A percentile compares a stretch with the other conserved stretches of the same genome.
Conservation (phyloP, 2,113 vertebrate species). For the Sisor rabdophorus region DNA sequence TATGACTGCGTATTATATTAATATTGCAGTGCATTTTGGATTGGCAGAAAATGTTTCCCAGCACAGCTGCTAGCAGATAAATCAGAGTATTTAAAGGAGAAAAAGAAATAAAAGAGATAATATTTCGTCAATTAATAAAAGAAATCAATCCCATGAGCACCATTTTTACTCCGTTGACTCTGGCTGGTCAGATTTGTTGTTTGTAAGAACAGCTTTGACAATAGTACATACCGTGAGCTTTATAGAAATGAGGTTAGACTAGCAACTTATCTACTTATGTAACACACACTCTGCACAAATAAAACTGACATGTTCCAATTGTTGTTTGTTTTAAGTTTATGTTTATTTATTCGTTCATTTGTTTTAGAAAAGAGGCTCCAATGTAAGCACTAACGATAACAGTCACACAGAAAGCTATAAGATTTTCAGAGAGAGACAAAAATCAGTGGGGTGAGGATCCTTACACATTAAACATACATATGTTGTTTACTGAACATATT, state of each 20-base stretch:
- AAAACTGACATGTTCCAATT: background rate
- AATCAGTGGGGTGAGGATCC: background rate
- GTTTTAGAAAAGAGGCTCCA: background rate
- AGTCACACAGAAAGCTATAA: background rate
- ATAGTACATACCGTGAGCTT: background rate
- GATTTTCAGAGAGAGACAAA: background rate
- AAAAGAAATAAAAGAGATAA: background rate
- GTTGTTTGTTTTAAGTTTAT: background rate
- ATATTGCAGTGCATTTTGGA: slow-evolving; percentile 27
- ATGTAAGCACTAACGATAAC: background rate
- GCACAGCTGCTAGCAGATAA: slow-evolving; percentile 21
- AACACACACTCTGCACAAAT: background rate
- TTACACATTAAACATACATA: background rate
- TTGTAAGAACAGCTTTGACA: background rate
- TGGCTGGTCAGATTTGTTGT: background rate
- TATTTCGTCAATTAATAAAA: background rate
- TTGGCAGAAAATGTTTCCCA: slow-evolving; percentile 41
- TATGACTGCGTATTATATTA: slow-evolving; percentile 53
- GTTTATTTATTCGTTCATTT: background rate
- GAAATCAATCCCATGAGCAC: background rate
- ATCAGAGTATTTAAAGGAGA: background rate
- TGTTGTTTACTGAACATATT: background rate
- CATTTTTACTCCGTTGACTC: background rate
- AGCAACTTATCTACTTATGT: background rate
- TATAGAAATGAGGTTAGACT: background rate